A percentile compares a stretch with the other conserved stretches of the same genome.
These are phyloP conservation scores for Yponomeuta plumbellus DNA, from an alignment of 2,888 invertebrate species.

Conservation along the genomic window DNA sequence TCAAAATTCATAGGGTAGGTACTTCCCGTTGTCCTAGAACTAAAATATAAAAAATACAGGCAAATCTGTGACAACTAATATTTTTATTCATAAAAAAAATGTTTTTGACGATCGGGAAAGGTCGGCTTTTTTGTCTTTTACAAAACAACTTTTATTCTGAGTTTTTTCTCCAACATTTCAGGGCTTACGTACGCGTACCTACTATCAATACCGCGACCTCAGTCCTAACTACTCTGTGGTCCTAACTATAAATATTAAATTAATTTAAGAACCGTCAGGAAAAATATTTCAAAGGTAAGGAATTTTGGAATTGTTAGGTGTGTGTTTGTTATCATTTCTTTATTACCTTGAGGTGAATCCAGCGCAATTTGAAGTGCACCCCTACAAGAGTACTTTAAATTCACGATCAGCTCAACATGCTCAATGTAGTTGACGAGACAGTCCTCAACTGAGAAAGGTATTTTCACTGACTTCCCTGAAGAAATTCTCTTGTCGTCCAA, in stretches of 20 bases:
- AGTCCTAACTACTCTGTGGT: neutral
- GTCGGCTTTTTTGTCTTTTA: no score
- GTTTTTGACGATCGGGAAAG: no score
- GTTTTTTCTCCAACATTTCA: slow-evolving; percentile 18
- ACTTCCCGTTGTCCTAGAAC: no score
- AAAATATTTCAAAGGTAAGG: no score
- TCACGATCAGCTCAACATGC: slow-evolving; percentile 87
- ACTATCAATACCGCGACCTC: neutral
- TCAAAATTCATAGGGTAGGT: no score
- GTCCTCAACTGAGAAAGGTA: slow-evolving; percentile 71
- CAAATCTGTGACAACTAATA: no score
- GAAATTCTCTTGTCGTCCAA: slow-evolving; percentile 29
- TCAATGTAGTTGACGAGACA: slow-evolving; percentile 85
- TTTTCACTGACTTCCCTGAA: slow-evolving; percentile 37
- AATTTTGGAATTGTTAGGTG: no score
- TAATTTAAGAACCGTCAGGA: no score
- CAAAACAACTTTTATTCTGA: slow-evolving; percentile 25
- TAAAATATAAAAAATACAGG: no score
- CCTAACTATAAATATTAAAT: no score
- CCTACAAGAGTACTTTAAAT: slow-evolving; percentile 81
- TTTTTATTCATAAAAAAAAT: no score
- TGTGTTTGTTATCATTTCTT: no score
- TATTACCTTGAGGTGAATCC: slow-evolving; percentile 84
- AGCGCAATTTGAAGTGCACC: slow-evolving; percentile 86
- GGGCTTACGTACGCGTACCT: slow-evolving; percentile 17